Evolutionary conservation across 2,888 invertebrate species (phyloP), one percentile per base, ranked within the genome.

Genomic region (Temnothorax ravouxi): DNA sequence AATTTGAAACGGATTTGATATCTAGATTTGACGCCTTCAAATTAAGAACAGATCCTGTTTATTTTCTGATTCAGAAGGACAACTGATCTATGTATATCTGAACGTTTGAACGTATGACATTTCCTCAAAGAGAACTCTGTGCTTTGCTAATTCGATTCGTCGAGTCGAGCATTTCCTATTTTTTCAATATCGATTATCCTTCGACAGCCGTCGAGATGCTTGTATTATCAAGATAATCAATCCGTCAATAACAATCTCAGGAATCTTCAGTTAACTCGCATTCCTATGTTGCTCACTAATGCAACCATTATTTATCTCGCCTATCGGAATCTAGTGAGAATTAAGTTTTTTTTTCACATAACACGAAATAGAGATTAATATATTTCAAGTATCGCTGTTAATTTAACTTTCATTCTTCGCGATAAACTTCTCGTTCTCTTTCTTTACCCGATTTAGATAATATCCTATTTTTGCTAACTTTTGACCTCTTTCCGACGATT

Each of bases 401-500:
- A 54, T 54, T 54, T 50, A 50, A 61, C 9, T 50, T 75, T 25
- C 38, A 3, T 9, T 2, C 47, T 38, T 4, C 3, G 13, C 3
- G 21, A 21, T 59, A 25, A 25, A 41, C 13, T 9, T 54, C 8
- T 41, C n/a, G 6, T 25, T 18, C 13, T 13, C 38, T 44, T 69
- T 59, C 38, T 44, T 69, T 59, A 56, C 25, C 56, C 21, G 11
- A 67, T 67, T 56, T n/a, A 34, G 13, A 3, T 54, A 54, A 77
- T n/a, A 34, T 15, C 15, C 54, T 52, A 9, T 21, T 34, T 59
- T 25, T 21, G 76, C 41, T 41, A 69, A 34, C 13, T 47, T 44
- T 56, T 59, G 47, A 59, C 47, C 21, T 71, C 47, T 79, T 29
- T 47, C 13, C 47, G 69, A 56, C 67, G 21, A 59, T 59, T 79